These are phyloP conservation scores for Takifugu flavidus DNA, from an alignment of 2,113 vertebrate species.

Conservation along the genomic window DNA sequence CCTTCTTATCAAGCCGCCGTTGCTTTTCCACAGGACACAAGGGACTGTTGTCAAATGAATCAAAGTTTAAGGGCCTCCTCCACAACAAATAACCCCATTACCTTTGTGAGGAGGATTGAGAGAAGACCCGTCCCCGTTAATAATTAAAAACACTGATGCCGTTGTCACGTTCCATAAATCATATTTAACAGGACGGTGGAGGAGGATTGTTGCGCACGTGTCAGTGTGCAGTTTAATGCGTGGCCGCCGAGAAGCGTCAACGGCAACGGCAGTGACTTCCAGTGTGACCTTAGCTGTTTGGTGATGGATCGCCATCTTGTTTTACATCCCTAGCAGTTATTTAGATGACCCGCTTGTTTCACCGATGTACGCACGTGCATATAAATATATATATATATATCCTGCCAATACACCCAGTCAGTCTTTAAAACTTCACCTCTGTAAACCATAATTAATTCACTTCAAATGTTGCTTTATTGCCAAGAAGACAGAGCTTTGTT, in stretches of 20 bases:
- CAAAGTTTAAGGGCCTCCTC: constrained; percentile 60
- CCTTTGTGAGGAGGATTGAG: constrained; percentile 62
- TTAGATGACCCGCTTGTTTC: constrained; percentile 23
- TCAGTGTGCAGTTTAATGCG: neutral
- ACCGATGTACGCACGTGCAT: too few relatives aligned
- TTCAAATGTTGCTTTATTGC: constrained; percentile 41
- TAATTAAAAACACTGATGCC: constrained; percentile 77
- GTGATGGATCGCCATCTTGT: constrained; percentile 25
- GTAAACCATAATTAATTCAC: constrained; percentile 28
- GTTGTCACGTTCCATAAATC: constrained; percentile 75
- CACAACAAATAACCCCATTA: constrained; percentile 75
- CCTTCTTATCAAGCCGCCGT: constrained; percentile 63
- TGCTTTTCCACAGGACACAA: constrained; percentile 60
- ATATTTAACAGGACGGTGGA: constrained; percentile 35
- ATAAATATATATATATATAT: too few relatives aligned
- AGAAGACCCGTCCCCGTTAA: constrained; percentile 65
- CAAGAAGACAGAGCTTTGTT: constrained; percentile 36
- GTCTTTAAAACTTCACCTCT: constrained; percentile 23
- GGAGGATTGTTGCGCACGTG: constrained; percentile 7
- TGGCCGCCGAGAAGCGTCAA: constrained; percentile 5
- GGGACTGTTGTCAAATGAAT: constrained; percentile 74
- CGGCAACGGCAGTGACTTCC: constrained; percentile 21
- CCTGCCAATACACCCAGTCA: too few relatives aligned
- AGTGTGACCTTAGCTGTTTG: constrained; percentile 36
- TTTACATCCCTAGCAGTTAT: constrained; percentile 1